Conservation (phyloP, 2,113 vertebrate species). For the Typhlomys cinereus region DNA sequence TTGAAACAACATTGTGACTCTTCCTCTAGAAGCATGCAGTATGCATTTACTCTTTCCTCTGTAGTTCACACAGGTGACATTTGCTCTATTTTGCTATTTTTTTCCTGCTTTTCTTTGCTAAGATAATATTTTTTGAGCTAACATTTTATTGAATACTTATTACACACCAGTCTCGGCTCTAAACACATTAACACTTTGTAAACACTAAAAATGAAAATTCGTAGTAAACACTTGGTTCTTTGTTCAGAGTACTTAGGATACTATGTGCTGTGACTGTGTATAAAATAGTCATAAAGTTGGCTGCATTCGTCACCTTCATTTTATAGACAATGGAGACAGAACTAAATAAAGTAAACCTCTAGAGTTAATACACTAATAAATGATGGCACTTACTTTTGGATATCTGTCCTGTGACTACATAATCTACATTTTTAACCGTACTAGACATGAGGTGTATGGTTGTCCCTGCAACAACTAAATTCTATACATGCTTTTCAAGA, state of each 20-base stretch:
- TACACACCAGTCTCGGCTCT: neutral
- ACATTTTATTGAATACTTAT: constrained; percentile 31
- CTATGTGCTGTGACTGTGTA: neutral
- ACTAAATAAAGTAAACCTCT: neutral
- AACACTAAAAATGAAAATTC: neutral
- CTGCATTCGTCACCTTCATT: neutral
- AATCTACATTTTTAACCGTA: neutral
- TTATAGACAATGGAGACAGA: neutral
- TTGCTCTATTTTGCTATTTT: constrained; percentile 28
- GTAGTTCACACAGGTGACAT: neutral
- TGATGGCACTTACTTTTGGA: neutral
- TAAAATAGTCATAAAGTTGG: neutral
- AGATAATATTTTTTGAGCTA: constrained; percentile 44
- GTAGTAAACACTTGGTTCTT: neutral
- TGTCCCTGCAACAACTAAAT: neutral
- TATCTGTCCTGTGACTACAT: neutral
- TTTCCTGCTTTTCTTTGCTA: constrained; percentile 34
- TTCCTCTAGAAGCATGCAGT: neutral
- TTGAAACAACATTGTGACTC: neutral
- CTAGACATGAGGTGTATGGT: neutral
- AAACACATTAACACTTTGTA: neutral
- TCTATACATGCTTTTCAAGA: neutral
- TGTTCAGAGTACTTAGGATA: neutral
- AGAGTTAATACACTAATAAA: neutral
- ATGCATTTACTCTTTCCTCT: neutral